Percentiles rank a stretch among this genome's conserved stretches.
These are phyloP conservation scores for Phyllotis vaccarum DNA, from an alignment of 2,797 vertebrate species.

Conservation along the genomic window DNA sequence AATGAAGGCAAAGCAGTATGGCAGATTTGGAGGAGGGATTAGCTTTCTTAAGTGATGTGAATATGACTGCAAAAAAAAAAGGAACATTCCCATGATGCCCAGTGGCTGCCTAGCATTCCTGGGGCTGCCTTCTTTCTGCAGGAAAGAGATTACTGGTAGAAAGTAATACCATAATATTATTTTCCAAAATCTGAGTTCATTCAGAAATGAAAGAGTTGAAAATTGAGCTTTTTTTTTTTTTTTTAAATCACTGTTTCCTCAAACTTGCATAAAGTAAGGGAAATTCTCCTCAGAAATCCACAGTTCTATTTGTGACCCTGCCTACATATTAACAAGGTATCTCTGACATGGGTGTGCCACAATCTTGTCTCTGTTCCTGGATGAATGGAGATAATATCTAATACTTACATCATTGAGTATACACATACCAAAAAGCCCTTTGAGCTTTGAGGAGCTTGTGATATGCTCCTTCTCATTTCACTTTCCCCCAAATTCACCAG, in stretches of 20 bases:
- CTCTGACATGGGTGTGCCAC: not conserved
- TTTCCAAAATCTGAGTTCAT: conserved; percentile 50
- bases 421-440: not conserved
- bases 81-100: conserved; percentile 62
- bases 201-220: conserved; percentile 59
- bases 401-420: not conserved
- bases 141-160: not conserved
- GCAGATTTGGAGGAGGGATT: conserved; percentile 64
- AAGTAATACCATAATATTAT: conserved; percentile 14
- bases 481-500: not conserved
- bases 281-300: conserved; percentile 14
- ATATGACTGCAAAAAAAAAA: conserved; percentile 35
- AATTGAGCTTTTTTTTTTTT: conserved; percentile 43
- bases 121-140: not conserved
- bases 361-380: not conserved
- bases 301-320: not conserved
- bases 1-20: conserved; percentile 76
- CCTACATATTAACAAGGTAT: not conserved
- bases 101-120: conserved; percentile 24
- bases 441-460: not conserved
- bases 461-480: conserved; percentile 2
- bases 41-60: conserved; percentile 60
- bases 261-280: conserved; percentile 21
- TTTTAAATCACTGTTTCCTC: conserved; percentile 34
- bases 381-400: not conserved